Percentiles rank a stretch among this genome's conserved stretches.
Conservation (phyloP, 2,797 vertebrate species). For the Atherinosoma microstoma region DNA sequence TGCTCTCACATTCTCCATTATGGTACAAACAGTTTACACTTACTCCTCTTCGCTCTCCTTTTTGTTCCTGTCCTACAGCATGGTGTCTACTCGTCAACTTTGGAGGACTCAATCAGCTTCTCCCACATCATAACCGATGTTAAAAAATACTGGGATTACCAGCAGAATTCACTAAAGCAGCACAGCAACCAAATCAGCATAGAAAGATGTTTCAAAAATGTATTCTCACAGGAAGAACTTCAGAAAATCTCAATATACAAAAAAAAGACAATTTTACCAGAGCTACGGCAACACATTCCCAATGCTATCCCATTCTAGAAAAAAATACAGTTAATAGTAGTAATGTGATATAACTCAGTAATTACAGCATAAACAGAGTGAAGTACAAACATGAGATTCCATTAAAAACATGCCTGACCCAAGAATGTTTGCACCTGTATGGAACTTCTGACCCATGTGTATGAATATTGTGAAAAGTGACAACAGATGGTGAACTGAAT, state of each 20-base stretch:
- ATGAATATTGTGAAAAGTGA: neutral
- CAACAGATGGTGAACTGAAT: no score
- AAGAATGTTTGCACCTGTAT: neutral
- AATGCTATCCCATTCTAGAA: neutral
- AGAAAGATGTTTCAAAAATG: neutral
- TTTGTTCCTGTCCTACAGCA: neutral
- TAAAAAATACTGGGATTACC: neutral
- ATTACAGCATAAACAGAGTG: neutral
- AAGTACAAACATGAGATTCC: neutral
- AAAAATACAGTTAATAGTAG: neutral
- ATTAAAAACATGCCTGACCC: neutral
- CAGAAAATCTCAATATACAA: neutral
- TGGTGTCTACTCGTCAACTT: neutral
- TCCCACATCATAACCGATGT: neutral
- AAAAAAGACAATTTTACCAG: neutral
- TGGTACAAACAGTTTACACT: neutral
- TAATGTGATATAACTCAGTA: neutral
- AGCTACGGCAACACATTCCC: neutral
- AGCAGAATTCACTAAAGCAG: neutral
- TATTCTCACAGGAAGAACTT: neutral
- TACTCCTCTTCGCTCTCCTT: neutral
- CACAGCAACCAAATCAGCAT: neutral
- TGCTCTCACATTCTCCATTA: neutral
- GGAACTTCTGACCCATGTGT: neutral
- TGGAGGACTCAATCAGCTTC: neutral